A percentile compares a stretch with the other conserved stretches of the same genome.
Evolutionary conservation across 2,797 vertebrate species (phyloP).

Genomic region (Gymnoscopelus microlampas): DNA sequence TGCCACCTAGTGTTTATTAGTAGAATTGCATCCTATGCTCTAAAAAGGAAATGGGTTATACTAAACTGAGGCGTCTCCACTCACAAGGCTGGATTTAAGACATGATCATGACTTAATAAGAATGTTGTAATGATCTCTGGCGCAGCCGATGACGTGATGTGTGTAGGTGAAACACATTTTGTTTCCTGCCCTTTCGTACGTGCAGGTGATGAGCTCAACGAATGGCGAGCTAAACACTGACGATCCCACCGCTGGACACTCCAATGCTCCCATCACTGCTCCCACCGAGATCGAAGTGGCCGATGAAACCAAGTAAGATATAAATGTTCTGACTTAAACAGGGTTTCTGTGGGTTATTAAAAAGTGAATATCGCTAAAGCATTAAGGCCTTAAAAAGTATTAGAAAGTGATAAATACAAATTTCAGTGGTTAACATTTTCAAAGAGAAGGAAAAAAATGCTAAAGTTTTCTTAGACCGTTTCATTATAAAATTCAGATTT

Average conservation of each 20-base stretch:
- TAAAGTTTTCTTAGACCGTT: no score
- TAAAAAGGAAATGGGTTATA: background rate
- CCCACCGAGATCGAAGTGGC: constrained; percentile 95
- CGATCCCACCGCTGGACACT: constrained; percentile 95
- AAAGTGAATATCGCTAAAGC: no score
- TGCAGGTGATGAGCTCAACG: constrained; percentile 95
- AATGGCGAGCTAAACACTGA: constrained; percentile 97
- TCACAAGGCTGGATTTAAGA: background rate
- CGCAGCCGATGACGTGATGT: background rate
- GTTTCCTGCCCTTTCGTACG: constrained; percentile 28
- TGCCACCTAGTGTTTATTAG: constrained; percentile 68
- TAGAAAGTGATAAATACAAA: no score
- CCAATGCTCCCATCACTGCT: constrained; percentile 96
- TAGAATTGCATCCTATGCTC: constrained; percentile 44
- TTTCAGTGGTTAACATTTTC: no score
- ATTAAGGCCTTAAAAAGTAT: no score
- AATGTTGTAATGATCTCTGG: constrained; percentile 4
- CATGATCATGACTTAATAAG: constrained; percentile 4
- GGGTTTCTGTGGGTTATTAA: no score
- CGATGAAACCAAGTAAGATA: constrained; percentile 94
- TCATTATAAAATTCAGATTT: no score
- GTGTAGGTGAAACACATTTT: constrained; percentile 1
- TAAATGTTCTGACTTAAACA: background rate
- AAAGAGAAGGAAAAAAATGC: no score
- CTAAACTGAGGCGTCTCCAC: constrained; percentile 1